Base-by-base conservation (phyloP, 2,888 invertebrate species). In the Drosophila neonasuta region DNA sequence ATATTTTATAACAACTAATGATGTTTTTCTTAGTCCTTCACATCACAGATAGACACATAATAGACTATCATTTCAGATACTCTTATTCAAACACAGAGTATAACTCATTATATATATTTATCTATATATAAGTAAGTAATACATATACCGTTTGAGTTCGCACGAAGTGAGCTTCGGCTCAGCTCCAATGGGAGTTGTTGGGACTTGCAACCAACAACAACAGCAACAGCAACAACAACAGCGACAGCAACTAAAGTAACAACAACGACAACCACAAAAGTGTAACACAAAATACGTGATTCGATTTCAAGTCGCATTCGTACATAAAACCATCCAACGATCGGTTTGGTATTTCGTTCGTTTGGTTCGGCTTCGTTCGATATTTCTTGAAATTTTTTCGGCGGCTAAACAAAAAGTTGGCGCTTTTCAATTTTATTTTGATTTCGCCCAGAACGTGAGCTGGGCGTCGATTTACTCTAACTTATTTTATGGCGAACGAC, bases 261-360 rank as follows among this genome's bases (percentile, higher is more conserved):
- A 58, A 68, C 67, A 67, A 65, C 52, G 49, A 63, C 68, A 60
- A 80, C 82, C 71, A 79, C 66, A 77, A 77, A 81, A 86, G 72
- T 84, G 87, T 84, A 84, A 84, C 83, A 84, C 87, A 87, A 84
- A 84, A 84, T 88, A 88, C 83, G 83, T 84, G 83, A 84, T 59
- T 84, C 79, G 87, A 84, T 76, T 87, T 71, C 68, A 44, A 71
- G 36, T 79, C 68, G 69, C 63, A 71, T 52, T 48, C 63, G 56
- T 60, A 58, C 49, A 71, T 58, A 51, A 58, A 51, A 50, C 62
- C 68, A 69, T 72, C 62, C 64, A 62, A 30, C 46, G 57, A 68
- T 66, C 57, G 45, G 48, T 17, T 17, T 50, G 69, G 32, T 42
- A n/a, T 13, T 20, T 44, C 20, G 24, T 24, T 24, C 6, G 46